These are phyloP conservation scores for Hipposideros armiger DNA, from an alignment of 2,113 vertebrate genomes.

Conservation along the genomic window DNA sequence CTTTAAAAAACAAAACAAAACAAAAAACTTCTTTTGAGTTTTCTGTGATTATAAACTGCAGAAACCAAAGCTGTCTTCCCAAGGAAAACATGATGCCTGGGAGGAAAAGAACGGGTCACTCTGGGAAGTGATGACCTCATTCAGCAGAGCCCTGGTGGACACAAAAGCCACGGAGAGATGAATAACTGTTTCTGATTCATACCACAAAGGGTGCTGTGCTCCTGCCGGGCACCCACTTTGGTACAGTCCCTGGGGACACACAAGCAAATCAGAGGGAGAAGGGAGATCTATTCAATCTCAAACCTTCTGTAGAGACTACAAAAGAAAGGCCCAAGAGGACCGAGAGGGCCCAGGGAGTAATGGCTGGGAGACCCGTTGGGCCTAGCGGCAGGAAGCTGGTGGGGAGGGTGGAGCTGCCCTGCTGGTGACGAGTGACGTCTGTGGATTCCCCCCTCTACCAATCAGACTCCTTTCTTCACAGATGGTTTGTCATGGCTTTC, in stretches of 20 bases:
- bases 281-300: background rate
- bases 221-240: background rate
- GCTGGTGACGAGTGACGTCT: background rate
- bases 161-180: background rate
- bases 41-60: background rate
- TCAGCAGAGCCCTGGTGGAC: background rate
- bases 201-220: background rate
- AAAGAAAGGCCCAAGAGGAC: background rate
- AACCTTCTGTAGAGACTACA: background rate
- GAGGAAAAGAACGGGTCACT: background rate
- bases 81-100: background rate
- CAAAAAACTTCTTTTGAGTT: background rate
- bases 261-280: background rate
- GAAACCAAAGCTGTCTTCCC: background rate
- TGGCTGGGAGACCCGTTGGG: fast-evolving
- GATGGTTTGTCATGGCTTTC: background rate
- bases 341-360: background rate
- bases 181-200: background rate
- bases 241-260: background rate
- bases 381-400: background rate
- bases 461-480: background rate
- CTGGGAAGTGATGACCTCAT: background rate
- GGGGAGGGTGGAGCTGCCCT: fast-evolving
- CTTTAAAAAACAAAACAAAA: background rate
- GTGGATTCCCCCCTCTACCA: too few species aligned